phyloP scores from a whole-genome alignment of 2,888 invertebrate genomes.

The Eustalomyia histrio region DNA sequence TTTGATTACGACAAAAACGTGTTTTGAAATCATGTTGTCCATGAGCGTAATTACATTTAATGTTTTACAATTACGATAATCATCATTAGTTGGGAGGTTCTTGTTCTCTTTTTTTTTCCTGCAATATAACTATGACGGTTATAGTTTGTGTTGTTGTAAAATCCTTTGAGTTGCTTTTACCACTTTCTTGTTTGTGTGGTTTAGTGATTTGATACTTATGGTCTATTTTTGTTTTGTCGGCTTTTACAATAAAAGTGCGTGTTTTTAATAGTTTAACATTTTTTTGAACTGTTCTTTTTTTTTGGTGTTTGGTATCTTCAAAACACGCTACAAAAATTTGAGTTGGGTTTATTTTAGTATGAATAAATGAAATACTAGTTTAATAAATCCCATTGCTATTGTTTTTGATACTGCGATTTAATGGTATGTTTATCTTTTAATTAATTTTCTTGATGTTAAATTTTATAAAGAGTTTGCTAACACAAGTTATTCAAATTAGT shows the following conservation, averaged over 20 bases:
- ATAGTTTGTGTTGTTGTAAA: background rate
- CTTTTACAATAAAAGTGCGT: slow-evolving; percentile 44
- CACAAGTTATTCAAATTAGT: no score
- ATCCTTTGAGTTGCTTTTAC: slow-evolving; percentile 13
- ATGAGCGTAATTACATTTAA: slow-evolving; percentile 56
- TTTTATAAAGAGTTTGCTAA: no score
- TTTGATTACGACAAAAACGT: slow-evolving; percentile 1
- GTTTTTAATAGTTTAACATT: slow-evolving; percentile 33
- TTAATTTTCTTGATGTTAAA: slow-evolving; percentile 36
- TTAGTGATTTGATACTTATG: slow-evolving; percentile 42
- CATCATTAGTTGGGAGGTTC: slow-evolving; percentile 37
- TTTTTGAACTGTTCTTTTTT: background rate
- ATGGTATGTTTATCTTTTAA: slow-evolving; percentile 44
- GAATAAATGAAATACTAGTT: slow-evolving; percentile 4
- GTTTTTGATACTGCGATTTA: background rate
- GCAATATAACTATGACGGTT: no score
- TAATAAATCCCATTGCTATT: slow-evolving; percentile 23
- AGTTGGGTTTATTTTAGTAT: slow-evolving; percentile 1
- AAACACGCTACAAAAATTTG: slow-evolving; percentile 35
- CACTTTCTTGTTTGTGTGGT: background rate
- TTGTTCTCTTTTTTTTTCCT: background rate
- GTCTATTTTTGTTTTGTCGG: slow-evolving; percentile 2
- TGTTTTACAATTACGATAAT: slow-evolving; percentile 60
- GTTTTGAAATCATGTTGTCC: slow-evolving; percentile 39
- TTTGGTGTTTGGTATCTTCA: slow-evolving; percentile 22